These are phyloP conservation scores for Heterohyrax brucei DNA, from an alignment of 2,797 vertebrate species.

Conservation along the genomic window DNA sequence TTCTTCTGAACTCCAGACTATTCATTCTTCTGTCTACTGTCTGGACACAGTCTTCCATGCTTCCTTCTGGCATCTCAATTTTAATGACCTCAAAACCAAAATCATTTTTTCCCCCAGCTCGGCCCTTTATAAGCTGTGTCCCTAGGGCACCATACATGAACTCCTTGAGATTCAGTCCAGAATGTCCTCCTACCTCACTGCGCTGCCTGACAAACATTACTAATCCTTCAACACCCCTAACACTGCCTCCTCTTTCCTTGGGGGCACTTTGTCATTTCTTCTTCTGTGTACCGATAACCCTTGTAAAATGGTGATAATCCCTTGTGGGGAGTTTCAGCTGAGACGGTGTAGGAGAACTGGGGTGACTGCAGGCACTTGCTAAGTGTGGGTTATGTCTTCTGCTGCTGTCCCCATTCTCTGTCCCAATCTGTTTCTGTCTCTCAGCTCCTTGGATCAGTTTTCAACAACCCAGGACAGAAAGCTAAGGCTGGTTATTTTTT, in stretches of 20 bases:
- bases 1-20: neutral
- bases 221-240: conserved; percentile 2
- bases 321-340: neutral
- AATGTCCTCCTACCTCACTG: neutral
- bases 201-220: conserved; percentile 48
- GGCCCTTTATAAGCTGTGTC: neutral
- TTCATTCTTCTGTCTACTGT: neutral
- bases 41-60: neutral
- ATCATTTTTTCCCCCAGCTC: neutral
- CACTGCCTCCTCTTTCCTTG: neutral
- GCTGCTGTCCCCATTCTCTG: neutral
- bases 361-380: fast-evolving
- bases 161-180: neutral
- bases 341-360: fast-evolving
- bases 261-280: conserved; percentile 33
- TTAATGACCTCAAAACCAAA: neutral
- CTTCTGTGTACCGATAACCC: neutral
- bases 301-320: neutral
- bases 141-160: fast-evolving
- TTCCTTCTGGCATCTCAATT: neutral
- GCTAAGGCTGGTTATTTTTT: neutral
- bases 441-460: neutral
- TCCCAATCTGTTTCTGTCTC: neutral
- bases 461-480: neutral
- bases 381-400: neutral